Conservation (phyloP, 2,888 invertebrate genomes). For the Aradus depressus region DNA sequence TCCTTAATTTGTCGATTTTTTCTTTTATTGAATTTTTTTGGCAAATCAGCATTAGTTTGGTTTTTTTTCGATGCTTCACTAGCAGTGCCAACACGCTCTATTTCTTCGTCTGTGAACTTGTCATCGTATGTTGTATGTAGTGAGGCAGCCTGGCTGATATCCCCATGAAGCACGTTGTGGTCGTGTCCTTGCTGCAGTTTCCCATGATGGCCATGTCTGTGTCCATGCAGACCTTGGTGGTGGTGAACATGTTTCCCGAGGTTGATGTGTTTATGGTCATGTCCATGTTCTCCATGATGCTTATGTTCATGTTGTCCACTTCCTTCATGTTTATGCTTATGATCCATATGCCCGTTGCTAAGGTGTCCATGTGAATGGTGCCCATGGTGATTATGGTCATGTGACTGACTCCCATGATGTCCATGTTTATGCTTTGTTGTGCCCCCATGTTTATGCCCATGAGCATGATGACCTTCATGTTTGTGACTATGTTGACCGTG, state of each 20-base stretch:
- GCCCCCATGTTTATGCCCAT: slow-evolving; percentile 28
- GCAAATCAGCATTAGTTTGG: too few relatives aligned
- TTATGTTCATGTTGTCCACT: slow-evolving; percentile 28
- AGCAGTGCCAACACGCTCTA: too few relatives aligned
- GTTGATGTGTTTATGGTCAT: slow-evolving; percentile 26
- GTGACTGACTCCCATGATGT: slow-evolving; percentile 18
- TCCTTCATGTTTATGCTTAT: slow-evolving; percentile 28
- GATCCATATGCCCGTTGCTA: slow-evolving; percentile 22
- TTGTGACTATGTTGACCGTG: slow-evolving; percentile 26
- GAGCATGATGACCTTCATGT: slow-evolving; percentile 24
- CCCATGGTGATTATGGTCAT: slow-evolving; percentile 23
- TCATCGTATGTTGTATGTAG: too few relatives aligned
- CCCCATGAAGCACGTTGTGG: too few relatives aligned
- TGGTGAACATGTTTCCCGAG: too few relatives aligned
- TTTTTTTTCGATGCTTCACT: too few relatives aligned
- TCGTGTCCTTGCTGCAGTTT: slow-evolving; percentile 26
- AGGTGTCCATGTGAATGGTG: slow-evolving; percentile 19
- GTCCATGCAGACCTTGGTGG: slow-evolving; percentile 21
- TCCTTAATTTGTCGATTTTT: too few relatives aligned
- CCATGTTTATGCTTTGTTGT: slow-evolving; percentile 28
- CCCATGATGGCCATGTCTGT: slow-evolving; percentile 25
- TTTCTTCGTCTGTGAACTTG: too few relatives aligned
- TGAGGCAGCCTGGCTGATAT: too few relatives aligned
- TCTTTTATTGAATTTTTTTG: too few relatives aligned
- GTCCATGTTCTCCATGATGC: slow-evolving; percentile 28